A percentile compares a stretch with the other conserved stretches of the same genome.
Evolutionary conservation across 2,888 invertebrate genomes (phyloP).

Genomic region (Corbicula japonica): DNA sequence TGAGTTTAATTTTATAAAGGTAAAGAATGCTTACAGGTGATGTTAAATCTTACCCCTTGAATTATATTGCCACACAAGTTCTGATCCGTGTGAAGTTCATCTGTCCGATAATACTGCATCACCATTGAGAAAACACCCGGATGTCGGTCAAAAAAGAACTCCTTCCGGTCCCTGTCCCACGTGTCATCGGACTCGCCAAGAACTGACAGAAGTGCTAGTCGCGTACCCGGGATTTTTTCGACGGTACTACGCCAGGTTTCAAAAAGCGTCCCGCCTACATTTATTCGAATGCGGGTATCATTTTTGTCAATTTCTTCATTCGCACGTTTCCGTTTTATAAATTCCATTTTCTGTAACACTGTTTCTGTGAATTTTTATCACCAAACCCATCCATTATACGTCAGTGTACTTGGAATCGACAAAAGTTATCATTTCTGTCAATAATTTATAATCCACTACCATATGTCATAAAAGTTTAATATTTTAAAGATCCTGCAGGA

Average conservation of each 20-base stretch:
- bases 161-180: conserved; percentile 79
- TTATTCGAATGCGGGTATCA: conserved; percentile 77
- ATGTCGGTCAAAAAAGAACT: conserved; percentile 85
- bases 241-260: conserved; percentile 82
- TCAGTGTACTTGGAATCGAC: too few species aligned
- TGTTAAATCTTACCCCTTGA: conserved; percentile 84
- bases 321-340: conserved; percentile 66
- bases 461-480: too few species aligned
- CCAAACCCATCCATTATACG: too few species aligned
- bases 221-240: conserved; percentile 69
- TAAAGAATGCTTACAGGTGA: too few species aligned
- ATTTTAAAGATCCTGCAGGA: too few species aligned
- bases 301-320: conserved; percentile 39
- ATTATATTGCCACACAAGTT: conserved; percentile 85
- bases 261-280: conserved; percentile 83
- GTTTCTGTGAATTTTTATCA: too few species aligned
- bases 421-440: too few species aligned
- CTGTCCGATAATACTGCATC: conserved; percentile 83
- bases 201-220: conserved; percentile 81
- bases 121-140: conserved; percentile 83
- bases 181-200: conserved; percentile 82
- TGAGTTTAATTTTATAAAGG: too few species aligned
- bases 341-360: conserved; percentile 74
- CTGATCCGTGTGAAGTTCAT: conserved; percentile 84
- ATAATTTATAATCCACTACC: too few species aligned